phyloP scores from a whole-genome alignment of 2,797 vertebrate genomes.

The Somateria mollissima region DNA sequence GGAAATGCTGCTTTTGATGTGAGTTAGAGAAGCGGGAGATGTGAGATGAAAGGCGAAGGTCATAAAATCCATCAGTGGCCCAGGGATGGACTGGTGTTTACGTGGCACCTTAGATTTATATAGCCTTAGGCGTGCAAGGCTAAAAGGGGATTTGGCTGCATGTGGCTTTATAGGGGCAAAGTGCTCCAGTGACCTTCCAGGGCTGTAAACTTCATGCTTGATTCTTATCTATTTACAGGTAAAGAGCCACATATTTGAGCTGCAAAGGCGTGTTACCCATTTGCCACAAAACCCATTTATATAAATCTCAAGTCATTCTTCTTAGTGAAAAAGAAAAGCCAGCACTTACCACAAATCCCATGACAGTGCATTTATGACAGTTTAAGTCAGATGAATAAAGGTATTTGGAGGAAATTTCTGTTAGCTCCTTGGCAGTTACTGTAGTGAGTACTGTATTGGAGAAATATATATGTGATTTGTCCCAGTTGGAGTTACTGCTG shows the following conservation, averaged over 20 bases:
- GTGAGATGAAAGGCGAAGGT: neutral
- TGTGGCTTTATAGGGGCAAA: neutral
- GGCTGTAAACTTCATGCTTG: neutral
- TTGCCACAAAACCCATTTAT: neutral
- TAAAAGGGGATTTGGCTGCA: neutral
- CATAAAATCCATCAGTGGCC: neutral
- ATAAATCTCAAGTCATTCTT: neutral
- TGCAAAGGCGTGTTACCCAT: neutral
- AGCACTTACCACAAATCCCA: neutral
- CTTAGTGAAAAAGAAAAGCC: neutral
- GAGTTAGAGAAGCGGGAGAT: neutral
- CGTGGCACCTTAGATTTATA: neutral
- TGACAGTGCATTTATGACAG: neutral
- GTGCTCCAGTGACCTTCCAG: neutral
- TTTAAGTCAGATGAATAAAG: neutral
- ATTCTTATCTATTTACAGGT: neutral
- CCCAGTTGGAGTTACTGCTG: neutral
- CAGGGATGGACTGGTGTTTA: neutral
- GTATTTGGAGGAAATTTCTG: neutral
- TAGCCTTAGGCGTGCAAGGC: neutral
- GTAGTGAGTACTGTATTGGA: neutral
- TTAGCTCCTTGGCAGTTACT: neutral
- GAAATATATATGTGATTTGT: neutral
- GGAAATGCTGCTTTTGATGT: neutral
- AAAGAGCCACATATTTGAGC: neutral